Evolutionary conservation across 2,113 vertebrate genomes (phyloP).

Genomic region (Myiozetetes cayanensis): DNA sequence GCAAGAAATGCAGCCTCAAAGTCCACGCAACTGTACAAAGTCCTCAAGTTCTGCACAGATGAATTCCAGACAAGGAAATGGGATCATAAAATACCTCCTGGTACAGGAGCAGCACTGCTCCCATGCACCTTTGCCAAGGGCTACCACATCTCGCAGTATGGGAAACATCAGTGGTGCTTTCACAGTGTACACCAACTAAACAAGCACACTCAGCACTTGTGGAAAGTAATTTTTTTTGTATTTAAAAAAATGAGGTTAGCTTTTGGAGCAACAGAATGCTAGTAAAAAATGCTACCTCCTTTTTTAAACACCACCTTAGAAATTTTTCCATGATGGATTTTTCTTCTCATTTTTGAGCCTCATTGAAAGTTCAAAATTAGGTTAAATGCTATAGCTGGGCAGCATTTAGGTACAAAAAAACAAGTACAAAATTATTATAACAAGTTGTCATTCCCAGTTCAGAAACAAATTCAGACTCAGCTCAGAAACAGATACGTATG

Average conservation of each 20-base stretch:
- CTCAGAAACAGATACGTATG: not conserved
- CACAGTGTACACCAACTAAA: not conserved
- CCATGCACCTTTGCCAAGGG: not conserved
- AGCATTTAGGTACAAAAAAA: not conserved
- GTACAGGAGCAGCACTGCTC: not conserved
- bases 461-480: not conserved
- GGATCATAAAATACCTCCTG: not conserved
- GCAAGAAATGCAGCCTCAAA: not conserved
- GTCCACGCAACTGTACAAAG: not conserved
- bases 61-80: not conserved
- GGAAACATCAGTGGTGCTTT: not conserved
- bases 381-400: not conserved
- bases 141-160: not conserved
- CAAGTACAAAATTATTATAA: not conserved
- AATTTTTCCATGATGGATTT: not conserved
- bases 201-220: fast-evolving
- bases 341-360: not conserved
- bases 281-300: not conserved
- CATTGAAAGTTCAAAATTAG: not conserved
- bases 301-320: not conserved
- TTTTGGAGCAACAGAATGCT: not conserved
- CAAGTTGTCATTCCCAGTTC: not conserved
- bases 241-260: not conserved
- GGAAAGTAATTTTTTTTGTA: not conserved
- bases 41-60: not conserved